These are phyloP conservation scores for Hylaea fasciaria DNA, from an alignment of 2,888 invertebrate genomes.

Conservation along the genomic window DNA sequence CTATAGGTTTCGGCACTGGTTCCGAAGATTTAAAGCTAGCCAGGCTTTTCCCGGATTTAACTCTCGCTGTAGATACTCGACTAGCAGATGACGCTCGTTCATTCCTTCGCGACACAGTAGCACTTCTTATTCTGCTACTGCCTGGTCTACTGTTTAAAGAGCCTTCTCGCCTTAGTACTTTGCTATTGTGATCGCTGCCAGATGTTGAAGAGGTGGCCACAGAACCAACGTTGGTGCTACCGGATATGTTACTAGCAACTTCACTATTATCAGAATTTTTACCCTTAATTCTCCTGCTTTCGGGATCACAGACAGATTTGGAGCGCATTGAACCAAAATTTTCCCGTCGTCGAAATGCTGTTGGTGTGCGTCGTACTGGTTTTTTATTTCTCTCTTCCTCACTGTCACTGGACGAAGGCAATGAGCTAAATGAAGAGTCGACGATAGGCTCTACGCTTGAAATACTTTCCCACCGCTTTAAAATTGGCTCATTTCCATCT, in stretches of 20 bases:
- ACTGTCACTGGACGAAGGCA: constrained; percentile 82
- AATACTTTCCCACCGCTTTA: constrained; percentile 86
- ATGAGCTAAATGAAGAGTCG: constrained; percentile 87
- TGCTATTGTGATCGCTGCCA: constrained; percentile 75
- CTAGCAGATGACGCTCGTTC: constrained; percentile 80
- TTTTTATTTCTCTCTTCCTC: constrained; percentile 74
- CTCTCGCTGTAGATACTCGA: constrained; percentile 87
- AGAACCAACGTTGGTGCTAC: constrained; percentile 74
- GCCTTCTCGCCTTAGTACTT: constrained; percentile 69
- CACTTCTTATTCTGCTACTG: constrained; percentile 80
- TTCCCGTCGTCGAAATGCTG: constrained; percentile 71
- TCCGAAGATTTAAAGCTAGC: constrained; percentile 79
- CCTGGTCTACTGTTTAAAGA: constrained; percentile 69
- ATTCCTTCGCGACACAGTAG: constrained; percentile 73
- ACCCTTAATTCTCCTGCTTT: constrained; percentile 64
- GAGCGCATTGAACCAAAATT: constrained; percentile 75
- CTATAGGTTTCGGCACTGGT: constrained; percentile 78
- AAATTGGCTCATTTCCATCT: constrained; percentile 70
- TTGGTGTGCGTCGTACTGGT: constrained; percentile 70
- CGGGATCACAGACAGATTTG: constrained; percentile 81
- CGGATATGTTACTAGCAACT: constrained; percentile 76
- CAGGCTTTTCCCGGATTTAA: constrained; percentile 82
- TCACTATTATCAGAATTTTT: constrained; percentile 75
- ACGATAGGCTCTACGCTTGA: constrained; percentile 89
- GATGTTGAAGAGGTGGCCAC: constrained; percentile 78